Base-by-base conservation (phyloP, 2,888 invertebrate species). In the Acleris emargana region DNA sequence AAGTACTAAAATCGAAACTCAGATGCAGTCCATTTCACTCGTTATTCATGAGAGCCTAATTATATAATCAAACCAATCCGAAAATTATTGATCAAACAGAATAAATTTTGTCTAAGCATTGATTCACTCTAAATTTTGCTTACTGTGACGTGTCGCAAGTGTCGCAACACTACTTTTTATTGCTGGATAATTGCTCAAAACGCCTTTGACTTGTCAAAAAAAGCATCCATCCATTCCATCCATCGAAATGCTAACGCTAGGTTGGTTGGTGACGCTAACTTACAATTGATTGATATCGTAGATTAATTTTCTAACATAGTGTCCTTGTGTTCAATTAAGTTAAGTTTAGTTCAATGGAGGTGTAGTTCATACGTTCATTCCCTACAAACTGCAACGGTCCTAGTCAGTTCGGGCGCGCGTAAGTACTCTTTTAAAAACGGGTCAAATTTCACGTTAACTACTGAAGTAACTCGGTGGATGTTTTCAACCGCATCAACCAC, bases 371-470 rank as follows among this genome's bases (percentile, higher is more conserved):
- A 49, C 49, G n/a, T 59, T 53, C 28, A 54, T 20, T 43, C 17
- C 17, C 42, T 20, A 50, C 43, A 59, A 53, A 59, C 13, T 45
- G 49, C 59, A 20, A 20, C 53, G 32, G 38, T 20, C 16, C 38
- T 22, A 18, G 53, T 49, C 28, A 54, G n/a, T 43, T 11, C 18
- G 7, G 47, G 58, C 58, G 59, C 64, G 54, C 50, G 64, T 64
- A 59, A 64, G 64, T 64, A 64, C 16, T 9, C 9, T 4, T 43
- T n/a, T 49, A 49, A 45, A 13, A 59, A 13, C 20, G 42, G 59
- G 59, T 64, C 53, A 64, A 59, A 59, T 64, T 64, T 50, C 64
- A 59, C 53, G 28, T 38, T 38, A 38, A 38, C 53, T 42, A 53
- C 47, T 64, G 51, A 47, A 64, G 58, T 58, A 64, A 64, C 52